These are phyloP conservation scores for Yoshiicerus persimilis DNA, from an alignment of 1,140 invertebrate species.

Conservation along the genomic window DNA sequence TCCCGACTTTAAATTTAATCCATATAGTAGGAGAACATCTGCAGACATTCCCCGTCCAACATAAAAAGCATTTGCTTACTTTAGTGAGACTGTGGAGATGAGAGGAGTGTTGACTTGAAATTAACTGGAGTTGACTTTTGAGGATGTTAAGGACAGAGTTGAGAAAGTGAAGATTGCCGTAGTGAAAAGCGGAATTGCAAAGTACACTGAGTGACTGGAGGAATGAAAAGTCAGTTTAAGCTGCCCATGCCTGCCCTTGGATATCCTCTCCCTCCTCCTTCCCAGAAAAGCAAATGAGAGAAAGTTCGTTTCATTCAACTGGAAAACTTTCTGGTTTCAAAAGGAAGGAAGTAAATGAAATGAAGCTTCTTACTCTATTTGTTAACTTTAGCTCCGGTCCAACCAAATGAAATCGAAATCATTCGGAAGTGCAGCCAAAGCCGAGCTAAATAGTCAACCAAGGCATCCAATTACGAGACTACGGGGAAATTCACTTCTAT, in stretches of 20 bases:
- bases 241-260: background rate
- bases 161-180: background rate
- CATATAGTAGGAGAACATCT: too few species aligned
- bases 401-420: background rate
- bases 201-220: background rate
- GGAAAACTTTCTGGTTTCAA: slow-evolving; percentile 5
- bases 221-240: background rate
- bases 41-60: background rate
- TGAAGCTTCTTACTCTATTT: background rate
- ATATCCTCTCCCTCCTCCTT: background rate
- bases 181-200: too few species aligned
- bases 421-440: background rate
- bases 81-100: background rate
- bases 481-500: background rate
- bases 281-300: slow-evolving; percentile 16
- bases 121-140: background rate
- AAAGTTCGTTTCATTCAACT: background rate
- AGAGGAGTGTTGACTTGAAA: background rate
- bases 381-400: background rate
- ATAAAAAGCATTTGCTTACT: background rate
- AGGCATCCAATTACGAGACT: background rate
- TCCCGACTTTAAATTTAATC: too few species aligned
- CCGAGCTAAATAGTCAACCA: background rate
- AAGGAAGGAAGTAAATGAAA: background rate
- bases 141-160: background rate